Percentiles rank a stretch among this genome's conserved stretches.
These are phyloP conservation scores for Lingula anatina DNA, from an alignment of 2,888 invertebrate species.

Conservation along the genomic window DNA sequence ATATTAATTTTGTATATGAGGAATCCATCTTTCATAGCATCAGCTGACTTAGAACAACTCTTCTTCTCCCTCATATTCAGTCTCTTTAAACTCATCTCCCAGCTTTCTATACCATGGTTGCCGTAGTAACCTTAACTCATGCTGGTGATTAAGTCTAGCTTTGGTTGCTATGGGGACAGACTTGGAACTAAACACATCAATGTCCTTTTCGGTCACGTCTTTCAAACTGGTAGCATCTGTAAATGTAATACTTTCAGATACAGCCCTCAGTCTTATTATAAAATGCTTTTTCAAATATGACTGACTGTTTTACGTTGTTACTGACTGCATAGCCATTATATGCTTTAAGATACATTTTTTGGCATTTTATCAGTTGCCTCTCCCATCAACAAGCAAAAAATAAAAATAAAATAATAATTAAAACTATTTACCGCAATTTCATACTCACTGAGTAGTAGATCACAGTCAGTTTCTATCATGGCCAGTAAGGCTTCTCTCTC, in stretches of 20 bases:
- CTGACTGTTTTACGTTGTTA: too few species aligned
- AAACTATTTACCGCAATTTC: too few species aligned
- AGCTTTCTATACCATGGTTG: constrained; percentile 49
- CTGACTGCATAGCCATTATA: too few species aligned
- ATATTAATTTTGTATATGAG: too few species aligned
- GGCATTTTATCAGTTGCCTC: too few species aligned
- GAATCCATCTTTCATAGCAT: too few species aligned
- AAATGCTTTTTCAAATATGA: too few species aligned
- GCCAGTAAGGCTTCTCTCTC: constrained; percentile 42
- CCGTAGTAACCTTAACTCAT: constrained; percentile 29
- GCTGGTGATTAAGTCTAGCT: constrained; percentile 36
- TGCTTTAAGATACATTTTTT: too few species aligned
- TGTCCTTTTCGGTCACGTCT: constrained; percentile 33
- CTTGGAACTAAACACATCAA: constrained; percentile 37
- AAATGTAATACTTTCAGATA: too few species aligned
- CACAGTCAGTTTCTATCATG: constrained; percentile 41
- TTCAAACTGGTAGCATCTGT: constrained; percentile 44
- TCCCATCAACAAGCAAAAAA: too few species aligned
- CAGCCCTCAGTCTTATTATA: too few species aligned
- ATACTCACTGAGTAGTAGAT: constrained; percentile 35
- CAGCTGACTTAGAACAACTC: neutral
- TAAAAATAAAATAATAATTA: too few species aligned
- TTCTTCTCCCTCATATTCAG: constrained; percentile 1
- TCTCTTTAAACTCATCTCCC: constrained; percentile 29
- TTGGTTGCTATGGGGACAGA: constrained; percentile 46